These are phyloP conservation scores for Leptinotarsa juncta DNA, from an alignment of 2,888 invertebrate species.

Conservation along the genomic window DNA sequence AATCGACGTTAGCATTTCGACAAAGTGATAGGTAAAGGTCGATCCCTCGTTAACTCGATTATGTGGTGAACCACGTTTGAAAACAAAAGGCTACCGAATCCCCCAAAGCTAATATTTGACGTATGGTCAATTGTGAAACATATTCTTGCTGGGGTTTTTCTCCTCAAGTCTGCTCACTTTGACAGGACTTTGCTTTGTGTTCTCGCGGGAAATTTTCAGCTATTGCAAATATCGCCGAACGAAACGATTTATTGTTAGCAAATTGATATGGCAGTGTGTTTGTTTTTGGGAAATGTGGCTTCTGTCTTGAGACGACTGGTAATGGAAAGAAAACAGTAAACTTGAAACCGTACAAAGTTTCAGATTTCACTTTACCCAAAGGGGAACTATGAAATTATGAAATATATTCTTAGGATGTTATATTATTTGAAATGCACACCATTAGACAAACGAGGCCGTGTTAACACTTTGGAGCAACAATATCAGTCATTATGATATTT, in stretches of 20 bases:
- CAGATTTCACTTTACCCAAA: too few relatives aligned
- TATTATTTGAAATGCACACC: too few relatives aligned
- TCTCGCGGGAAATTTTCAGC: slow-evolving; percentile 3
- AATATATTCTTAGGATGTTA: too few relatives aligned
- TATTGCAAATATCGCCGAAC: background rate
- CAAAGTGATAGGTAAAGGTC: slow-evolving; percentile 39
- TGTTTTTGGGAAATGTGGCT: background rate
- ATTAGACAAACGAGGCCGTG: too few relatives aligned
- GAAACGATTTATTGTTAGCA: slow-evolving; percentile 12
- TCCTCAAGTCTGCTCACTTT: slow-evolving; percentile 1
- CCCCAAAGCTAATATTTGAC: slow-evolving; percentile 51
- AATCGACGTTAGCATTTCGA: slow-evolving; percentile 35
- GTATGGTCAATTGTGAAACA: slow-evolving; percentile 45
- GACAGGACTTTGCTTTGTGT: background rate
- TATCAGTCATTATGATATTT: too few relatives aligned
- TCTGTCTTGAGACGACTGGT: background rate
- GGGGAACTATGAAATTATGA: too few relatives aligned
- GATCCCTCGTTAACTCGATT: slow-evolving; percentile 38
- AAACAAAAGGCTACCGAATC: slow-evolving; percentile 37
- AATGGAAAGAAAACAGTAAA: background rate
- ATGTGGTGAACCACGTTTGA: slow-evolving; percentile 39
- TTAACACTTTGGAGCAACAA: too few relatives aligned
- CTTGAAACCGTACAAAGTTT: too few relatives aligned
- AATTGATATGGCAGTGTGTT: background rate
- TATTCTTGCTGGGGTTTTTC: slow-evolving; percentile 42